These are phyloP conservation scores for Imbricaverruca yamaguchii DNA, from an alignment of 2,888 invertebrate genomes.

Conservation along the genomic window DNA sequence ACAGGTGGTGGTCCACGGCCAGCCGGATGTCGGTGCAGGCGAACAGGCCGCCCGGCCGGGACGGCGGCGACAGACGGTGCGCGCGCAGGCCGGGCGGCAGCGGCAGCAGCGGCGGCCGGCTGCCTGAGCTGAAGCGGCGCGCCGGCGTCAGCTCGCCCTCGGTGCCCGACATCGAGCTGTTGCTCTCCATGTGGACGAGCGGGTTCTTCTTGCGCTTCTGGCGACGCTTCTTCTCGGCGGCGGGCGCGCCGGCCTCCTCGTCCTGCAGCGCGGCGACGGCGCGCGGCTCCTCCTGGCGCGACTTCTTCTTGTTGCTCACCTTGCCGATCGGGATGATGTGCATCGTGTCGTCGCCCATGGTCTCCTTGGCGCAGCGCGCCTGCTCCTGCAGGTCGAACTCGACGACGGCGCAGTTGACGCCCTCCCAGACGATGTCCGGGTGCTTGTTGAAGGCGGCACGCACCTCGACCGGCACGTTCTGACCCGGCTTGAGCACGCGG, in stretches of 20 bases:
- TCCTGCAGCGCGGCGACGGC: neutral
- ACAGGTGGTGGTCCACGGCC: neutral
- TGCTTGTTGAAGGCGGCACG: conserved; percentile 84
- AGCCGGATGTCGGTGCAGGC: conserved; percentile 15
- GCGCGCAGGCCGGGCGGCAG: conserved; percentile 19
- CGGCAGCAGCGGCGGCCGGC: conserved; percentile 20
- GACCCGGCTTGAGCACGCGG: conserved; percentile 77
- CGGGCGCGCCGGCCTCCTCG: neutral
- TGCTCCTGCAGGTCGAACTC: conserved; percentile 83
- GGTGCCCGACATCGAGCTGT: conserved; percentile 14
- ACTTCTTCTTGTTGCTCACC: conserved; percentile 35
- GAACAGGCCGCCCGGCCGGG: neutral
- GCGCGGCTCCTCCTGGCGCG: conserved; percentile 12
- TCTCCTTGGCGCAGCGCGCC: conserved; percentile 68
- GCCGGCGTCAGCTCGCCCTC: conserved; percentile 18
- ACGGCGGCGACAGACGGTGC: conserved; percentile 15
- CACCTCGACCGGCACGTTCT: conserved; percentile 82
- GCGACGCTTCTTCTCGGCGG: conserved; percentile 14
- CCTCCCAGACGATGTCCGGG: conserved; percentile 72
- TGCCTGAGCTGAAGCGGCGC: neutral
- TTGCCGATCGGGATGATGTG: conserved; percentile 36
- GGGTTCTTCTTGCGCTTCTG: conserved; percentile 11
- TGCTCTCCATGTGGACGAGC: conserved; percentile 15
- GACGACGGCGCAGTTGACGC: conserved; percentile 62
- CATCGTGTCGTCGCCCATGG: conserved; percentile 41